phyloP scores from a whole-genome alignment of 2,797 vertebrate species.

The Percopsis omiscomaycus region DNA sequence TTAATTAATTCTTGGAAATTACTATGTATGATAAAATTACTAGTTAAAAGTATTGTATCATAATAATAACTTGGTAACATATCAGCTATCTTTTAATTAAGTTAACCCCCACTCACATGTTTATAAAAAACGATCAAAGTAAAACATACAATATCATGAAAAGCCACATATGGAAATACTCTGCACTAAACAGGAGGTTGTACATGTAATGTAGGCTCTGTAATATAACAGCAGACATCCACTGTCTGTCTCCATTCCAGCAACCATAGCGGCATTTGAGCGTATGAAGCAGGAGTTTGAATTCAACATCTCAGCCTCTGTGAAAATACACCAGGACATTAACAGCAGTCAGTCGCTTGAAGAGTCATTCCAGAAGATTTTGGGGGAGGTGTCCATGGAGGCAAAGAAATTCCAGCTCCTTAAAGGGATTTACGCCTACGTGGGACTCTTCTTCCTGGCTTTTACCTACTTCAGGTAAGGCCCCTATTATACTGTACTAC shows the following conservation, averaged over 20 bases:
- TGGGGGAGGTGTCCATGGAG: conserved; percentile 66
- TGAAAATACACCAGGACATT: conserved; percentile 70
- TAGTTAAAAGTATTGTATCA: too few species aligned
- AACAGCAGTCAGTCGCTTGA: conserved; percentile 79
- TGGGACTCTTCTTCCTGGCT: conserved; percentile 68
- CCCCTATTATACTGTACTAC: not conserved
- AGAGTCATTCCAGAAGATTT: conserved; percentile 78
- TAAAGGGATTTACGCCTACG: conserved; percentile 66
- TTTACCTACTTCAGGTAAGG: conserved; percentile 80
- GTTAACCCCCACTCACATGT: too few species aligned
- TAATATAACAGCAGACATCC: too few species aligned
- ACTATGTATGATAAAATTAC: too few species aligned
- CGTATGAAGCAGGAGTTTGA: conserved; percentile 82
- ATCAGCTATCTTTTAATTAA: too few species aligned
- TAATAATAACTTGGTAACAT: too few species aligned
- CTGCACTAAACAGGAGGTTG: too few species aligned
- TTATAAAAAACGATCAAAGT: too few species aligned
- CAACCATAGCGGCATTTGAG: conserved; percentile 64
- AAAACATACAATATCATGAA: too few species aligned
- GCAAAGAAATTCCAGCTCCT: conserved; percentile 51
- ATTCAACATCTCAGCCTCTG: conserved; percentile 80
- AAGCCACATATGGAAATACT: too few species aligned
- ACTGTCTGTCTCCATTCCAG: conserved; percentile 54
- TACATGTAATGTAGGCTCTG: too few species aligned
- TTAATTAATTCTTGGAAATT: too few species aligned